Evolutionary conservation across 2,888 invertebrate species (phyloP), one percentile per base, ranked within the genome.

Genomic region (Orchesellides sinensis): DNA sequence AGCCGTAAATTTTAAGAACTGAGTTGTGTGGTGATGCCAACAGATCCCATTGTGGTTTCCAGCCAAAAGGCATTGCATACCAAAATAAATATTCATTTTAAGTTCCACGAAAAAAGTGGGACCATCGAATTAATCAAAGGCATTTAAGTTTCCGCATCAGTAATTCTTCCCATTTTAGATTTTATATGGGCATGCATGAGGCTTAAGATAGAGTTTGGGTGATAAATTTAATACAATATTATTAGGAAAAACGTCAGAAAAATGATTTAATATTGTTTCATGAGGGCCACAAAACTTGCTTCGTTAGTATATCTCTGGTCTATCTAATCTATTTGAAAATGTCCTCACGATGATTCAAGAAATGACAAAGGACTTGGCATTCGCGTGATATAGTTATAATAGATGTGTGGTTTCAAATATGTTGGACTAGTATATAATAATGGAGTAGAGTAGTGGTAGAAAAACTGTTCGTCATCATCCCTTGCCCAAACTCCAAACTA

Each of bases 71-170:
- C n/a, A n/a, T n/a, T n/a, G n/a, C 17, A 52, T 52, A 19, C 23
- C 19, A 56, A 25, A 40, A 40, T 78, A 69, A 61, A 49, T 69
- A 77, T 78, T 78, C 78, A 78, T 78, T 78, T 68, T 59, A 61
- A 40, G 8, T 75, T 56, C 49, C 68, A 52, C 72, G 59, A 29
- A 72, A 65, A 80, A 70, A 78, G 52, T 21, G 61, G 73, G 74
- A 81, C 74, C 61, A 82, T 61, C 49, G 74, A 75, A 82, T 82
- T 82, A 82, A 82, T 82, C 82, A 75, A 75, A 82, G 32, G 69
- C 82, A 82, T 82, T 81, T 74, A 21, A 81, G 74, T 69, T 82
- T 82, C 74, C 82, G 61, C 74, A 75, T 75, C 69, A 68, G 82
- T 75, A 49, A 54, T 25, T 69, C 63, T 82, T 74, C 70, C 61